Conservation (phyloP, 2,888 invertebrate genomes). For the Cataglyphis albicans region DNA sequence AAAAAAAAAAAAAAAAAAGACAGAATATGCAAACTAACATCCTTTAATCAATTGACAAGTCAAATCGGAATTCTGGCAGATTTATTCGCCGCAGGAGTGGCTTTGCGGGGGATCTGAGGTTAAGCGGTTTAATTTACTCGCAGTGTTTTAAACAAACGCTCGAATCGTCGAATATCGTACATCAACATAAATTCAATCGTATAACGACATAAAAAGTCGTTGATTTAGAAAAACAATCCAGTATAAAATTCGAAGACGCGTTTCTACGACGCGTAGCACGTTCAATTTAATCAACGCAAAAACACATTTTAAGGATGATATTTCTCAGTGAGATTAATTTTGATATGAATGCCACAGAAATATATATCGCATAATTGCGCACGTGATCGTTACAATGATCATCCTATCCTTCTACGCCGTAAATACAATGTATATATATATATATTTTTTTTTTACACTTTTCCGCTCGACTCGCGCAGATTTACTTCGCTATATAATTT, state of each 20-base stretch:
- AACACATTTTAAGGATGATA: constrained; percentile 25
- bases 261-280: background rate
- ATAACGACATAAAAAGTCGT: background rate
- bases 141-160: background rate
- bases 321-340: constrained; percentile 8
- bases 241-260: background rate
- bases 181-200: too few species aligned
- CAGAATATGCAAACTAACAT: background rate
- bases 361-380: background rate
- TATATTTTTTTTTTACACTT: background rate
- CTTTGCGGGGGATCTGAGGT: constrained; percentile 6
- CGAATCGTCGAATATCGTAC: background rate
- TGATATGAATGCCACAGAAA: constrained; percentile 3
- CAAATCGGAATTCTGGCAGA: background rate
- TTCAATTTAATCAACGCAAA: background rate
- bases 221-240: background rate
- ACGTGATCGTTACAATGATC: constrained; percentile 2
- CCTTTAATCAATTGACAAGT: background rate
- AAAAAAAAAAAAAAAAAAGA: background rate
- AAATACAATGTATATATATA: background rate
- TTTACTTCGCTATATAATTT: background rate
- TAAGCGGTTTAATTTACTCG: constrained; percentile 30
- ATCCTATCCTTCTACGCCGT: background rate
- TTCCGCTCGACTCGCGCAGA: constrained; percentile 1
- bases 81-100: background rate